Conservation (phyloP, 2,888 invertebrate species). For the Chymomyza amoena region DNA sequence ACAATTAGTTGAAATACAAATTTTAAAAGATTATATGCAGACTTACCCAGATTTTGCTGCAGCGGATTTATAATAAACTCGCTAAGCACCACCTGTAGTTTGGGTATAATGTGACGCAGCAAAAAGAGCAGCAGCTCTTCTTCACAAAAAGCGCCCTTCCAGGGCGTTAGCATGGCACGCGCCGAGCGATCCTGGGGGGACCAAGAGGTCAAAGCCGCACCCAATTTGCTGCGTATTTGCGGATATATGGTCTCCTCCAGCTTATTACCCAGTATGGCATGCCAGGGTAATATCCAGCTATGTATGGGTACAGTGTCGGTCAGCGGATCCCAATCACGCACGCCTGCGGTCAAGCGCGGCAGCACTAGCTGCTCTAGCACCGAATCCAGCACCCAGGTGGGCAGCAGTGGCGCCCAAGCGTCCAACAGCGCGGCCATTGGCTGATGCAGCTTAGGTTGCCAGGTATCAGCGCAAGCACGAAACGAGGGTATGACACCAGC, state of each 20-base stretch:
- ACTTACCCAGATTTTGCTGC: slow-evolving; percentile 84
- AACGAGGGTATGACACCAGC: slow-evolving; percentile 92
- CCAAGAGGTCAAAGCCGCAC: slow-evolving; percentile 94
- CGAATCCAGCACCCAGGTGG: slow-evolving; percentile 90
- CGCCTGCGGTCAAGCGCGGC: slow-evolving; percentile 86
- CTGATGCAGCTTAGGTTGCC: slow-evolving; percentile 91
- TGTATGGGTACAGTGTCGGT: slow-evolving; percentile 97
- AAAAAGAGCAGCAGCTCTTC: slow-evolving; percentile 90
- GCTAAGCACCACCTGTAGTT: slow-evolving; percentile 86
- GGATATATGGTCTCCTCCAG: slow-evolving; percentile 85
- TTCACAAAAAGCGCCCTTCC: slow-evolving; percentile 88
- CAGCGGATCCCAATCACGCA: slow-evolving; percentile 96
- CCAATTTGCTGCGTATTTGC: slow-evolving; percentile 93
- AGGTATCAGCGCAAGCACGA: slow-evolving; percentile 82
- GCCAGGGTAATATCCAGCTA: slow-evolving; percentile 98
- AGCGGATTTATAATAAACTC: slow-evolving; percentile 86
- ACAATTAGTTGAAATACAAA: background rate
- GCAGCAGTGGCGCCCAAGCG: slow-evolving; percentile 89
- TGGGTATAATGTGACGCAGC: slow-evolving; percentile 92
- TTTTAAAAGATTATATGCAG: background rate
- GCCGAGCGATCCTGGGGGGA: slow-evolving; percentile 97
- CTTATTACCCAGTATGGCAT: slow-evolving; percentile 86
- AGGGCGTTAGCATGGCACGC: slow-evolving; percentile 93
- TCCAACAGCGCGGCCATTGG: slow-evolving; percentile 89
- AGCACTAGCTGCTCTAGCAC: slow-evolving; percentile 90